phyloP scores from a whole-genome alignment of 2,888 invertebrate species.

The Aromia moschata region DNA sequence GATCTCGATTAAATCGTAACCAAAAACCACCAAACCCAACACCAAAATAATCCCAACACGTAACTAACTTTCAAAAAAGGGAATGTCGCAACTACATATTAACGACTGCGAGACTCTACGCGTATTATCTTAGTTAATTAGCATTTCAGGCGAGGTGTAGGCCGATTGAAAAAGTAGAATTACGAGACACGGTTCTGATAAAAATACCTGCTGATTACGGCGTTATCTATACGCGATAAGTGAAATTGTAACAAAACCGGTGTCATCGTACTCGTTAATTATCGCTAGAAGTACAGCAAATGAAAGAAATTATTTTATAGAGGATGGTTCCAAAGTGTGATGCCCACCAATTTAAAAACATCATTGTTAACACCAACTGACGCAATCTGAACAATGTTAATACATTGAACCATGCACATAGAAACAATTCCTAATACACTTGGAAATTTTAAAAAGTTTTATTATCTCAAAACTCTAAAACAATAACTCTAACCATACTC shows the following conservation, averaged over 20 bases:
- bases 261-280: background rate
- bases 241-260: slow-evolving; percentile 5
- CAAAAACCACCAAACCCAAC: background rate
- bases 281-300: too few relatives aligned
- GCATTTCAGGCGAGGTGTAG: slow-evolving; percentile 30
- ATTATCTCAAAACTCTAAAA: too few relatives aligned
- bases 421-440: too few relatives aligned
- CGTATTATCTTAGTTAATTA: slow-evolving; percentile 26
- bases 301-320: too few relatives aligned
- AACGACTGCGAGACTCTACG: slow-evolving; percentile 3
- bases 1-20: background rate
- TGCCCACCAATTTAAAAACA: too few relatives aligned
- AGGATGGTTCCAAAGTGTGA: too few relatives aligned
- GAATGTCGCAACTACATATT: background rate
- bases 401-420: too few relatives aligned
- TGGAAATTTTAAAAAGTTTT: too few relatives aligned
- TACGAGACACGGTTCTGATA: background rate
- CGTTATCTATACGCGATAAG: slow-evolving; percentile 17
- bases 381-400: too few relatives aligned
- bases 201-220: slow-evolving; percentile 7
- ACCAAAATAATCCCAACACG: background rate
- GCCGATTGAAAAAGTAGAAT: slow-evolving; percentile 9
- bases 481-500: too few relatives aligned
- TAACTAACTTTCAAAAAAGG: background rate
- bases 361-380: too few relatives aligned